A percentile compares a stretch with the other conserved stretches of the same genome.
Evolutionary conservation across 2,113 vertebrate genomes (phyloP).

Genomic region (Dascyllus trimaculatus): DNA sequence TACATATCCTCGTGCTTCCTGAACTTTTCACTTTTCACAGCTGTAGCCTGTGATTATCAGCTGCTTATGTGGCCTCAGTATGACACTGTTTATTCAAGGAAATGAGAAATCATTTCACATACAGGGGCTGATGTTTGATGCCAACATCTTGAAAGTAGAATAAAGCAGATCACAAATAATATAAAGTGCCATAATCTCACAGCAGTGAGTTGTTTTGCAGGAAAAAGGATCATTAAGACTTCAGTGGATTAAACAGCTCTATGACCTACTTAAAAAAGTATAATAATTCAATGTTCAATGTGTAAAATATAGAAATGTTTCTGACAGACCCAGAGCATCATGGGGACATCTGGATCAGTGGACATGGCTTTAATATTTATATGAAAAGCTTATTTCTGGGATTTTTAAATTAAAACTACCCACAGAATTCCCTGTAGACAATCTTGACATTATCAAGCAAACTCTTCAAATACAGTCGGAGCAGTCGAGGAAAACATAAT

Average conservation of each 20-base stretch:
- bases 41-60: too few species aligned
- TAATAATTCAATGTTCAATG: not conserved
- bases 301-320: too few species aligned
- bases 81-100: not conserved
- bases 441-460: not conserved
- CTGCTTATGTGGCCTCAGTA: too few species aligned
- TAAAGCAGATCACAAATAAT: constrained; percentile 13
- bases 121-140: not conserved
- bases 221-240: not conserved
- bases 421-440: not conserved
- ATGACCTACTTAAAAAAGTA: constrained; percentile 14
- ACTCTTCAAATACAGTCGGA: not conserved
- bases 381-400: too few species aligned
- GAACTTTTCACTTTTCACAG: too few species aligned
- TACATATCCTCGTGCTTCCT: too few species aligned
- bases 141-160: not conserved
- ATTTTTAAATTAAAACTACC: too few species aligned
- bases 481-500: not conserved
- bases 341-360: too few species aligned
- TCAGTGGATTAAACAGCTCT: constrained; percentile 13
- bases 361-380: too few species aligned
- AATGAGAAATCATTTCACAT: not conserved
- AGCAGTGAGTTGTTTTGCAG: constrained; percentile 14
- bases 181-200: constrained; percentile 14
- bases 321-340: too few species aligned